Evolutionary conservation across 2,797 vertebrate genomes (phyloP).

Genomic region (Paedocypris micromegethes): DNA sequence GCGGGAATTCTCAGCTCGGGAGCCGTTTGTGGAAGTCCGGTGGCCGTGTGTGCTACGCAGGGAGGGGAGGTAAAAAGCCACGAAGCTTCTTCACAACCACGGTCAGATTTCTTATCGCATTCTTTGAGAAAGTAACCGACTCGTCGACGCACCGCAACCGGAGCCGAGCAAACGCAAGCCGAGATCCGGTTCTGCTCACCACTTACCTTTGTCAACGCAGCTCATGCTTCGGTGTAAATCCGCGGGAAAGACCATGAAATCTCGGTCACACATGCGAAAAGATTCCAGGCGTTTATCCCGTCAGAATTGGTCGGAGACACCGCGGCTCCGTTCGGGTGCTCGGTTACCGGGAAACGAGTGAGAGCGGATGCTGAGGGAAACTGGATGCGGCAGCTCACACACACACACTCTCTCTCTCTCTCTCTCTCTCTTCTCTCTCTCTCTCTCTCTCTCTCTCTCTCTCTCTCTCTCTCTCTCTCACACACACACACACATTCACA

Average conservation of each 20-base stretch:
- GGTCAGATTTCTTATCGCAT: not conserved
- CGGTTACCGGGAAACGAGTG: slow-evolving; percentile 37
- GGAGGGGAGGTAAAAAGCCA: not conserved
- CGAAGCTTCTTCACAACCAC: not conserved
- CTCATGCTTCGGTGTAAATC: slow-evolving; percentile 32
- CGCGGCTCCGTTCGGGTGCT: slow-evolving; percentile 36
- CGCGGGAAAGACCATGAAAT: slow-evolving; percentile 17
- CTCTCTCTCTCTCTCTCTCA: too few relatives aligned
- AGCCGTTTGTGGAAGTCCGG: slow-evolving; percentile 9
- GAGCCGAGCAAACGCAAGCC: not conserved
- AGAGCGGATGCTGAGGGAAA: slow-evolving; percentile 26
- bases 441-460: too few relatives aligned
- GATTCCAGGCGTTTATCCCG: slow-evolving; percentile 35
- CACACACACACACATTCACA: not conserved
- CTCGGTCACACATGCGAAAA: slow-evolving; percentile 1
- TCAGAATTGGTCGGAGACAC: slow-evolving; percentile 20
- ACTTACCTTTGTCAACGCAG: slow-evolving; percentile 27
- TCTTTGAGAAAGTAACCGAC: not conserved
- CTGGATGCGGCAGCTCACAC: slow-evolving; percentile 22
- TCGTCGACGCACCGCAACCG: slow-evolving; percentile 9
- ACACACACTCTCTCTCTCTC: not conserved
- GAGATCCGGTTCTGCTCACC: slow-evolving; percentile 20
- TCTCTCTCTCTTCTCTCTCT: too few relatives aligned
- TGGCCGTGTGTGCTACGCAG: slow-evolving; percentile 16
- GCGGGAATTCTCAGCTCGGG: slow-evolving; percentile 7